These are phyloP conservation scores for Candoia aspera DNA, from an alignment of 2,113 vertebrate genomes.

Conservation along the genomic window DNA sequence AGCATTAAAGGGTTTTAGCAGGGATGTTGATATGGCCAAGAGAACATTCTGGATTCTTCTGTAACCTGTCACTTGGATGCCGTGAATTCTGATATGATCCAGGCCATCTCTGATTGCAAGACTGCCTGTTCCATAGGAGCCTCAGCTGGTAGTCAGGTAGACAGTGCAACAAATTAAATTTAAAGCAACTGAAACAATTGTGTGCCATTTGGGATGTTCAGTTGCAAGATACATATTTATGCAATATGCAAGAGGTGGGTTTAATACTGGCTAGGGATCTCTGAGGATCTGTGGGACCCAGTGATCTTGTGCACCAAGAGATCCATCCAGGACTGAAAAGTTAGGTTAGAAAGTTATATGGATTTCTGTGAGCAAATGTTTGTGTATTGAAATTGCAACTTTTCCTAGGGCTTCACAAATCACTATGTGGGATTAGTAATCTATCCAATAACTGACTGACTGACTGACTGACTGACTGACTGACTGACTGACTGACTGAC, in stretches of 20 bases:
- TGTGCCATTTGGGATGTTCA: background rate
- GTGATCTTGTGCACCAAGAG: background rate
- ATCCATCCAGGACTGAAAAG: background rate
- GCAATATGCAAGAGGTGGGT: background rate
- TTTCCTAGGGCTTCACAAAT: background rate
- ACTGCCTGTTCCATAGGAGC: background rate
- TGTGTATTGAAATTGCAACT: background rate
- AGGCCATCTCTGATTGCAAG: background rate
- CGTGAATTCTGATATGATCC: constrained; percentile 1
- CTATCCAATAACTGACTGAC: no score
- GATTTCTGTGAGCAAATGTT: background rate
- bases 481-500: no score
- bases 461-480: no score
- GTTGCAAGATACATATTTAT: background rate
- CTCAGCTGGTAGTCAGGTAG: background rate
- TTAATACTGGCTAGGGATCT: background rate
- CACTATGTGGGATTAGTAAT: background rate
- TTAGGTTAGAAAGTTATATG: no score
- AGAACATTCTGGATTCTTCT: constrained; percentile 27
- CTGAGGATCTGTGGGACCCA: background rate
- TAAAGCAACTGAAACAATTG: background rate
- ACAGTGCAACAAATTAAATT: background rate
- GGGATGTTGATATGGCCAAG: constrained; percentile 1
- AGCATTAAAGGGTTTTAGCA: background rate
- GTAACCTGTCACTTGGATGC: background rate